phyloP scores from a whole-genome alignment of 1,140 invertebrate genomes.

The roundworm (Caenorhabditis elegans) region DNA sequence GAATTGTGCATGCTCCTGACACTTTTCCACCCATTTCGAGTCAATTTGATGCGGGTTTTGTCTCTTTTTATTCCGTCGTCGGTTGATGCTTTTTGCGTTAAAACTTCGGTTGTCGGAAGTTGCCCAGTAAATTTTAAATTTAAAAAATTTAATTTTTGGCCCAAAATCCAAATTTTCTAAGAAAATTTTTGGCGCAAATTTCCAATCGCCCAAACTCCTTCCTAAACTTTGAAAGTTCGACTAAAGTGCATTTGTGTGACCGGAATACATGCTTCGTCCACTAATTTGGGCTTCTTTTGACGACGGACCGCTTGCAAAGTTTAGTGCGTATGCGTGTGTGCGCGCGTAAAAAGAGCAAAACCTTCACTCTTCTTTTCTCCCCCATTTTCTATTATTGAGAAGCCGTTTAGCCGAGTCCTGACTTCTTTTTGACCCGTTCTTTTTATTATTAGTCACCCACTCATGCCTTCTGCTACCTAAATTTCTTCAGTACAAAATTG shows the following conservation, averaged over 20 bases:
- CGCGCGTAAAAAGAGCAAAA: conserved; percentile 8
- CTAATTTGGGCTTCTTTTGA: not conserved
- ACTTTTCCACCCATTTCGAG: not conserved
- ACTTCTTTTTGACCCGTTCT: not conserved
- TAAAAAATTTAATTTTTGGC: too few species aligned
- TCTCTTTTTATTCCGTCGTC: not conserved
- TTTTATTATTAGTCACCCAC: too few species aligned
- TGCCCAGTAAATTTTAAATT: too few species aligned
- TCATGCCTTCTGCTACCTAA: too few species aligned
- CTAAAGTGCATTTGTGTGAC: not conserved
- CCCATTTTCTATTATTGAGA: not conserved
- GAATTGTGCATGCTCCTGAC: not conserved
- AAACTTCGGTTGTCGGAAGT: too few species aligned
- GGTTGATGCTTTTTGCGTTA: too few species aligned
- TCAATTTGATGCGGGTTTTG: not conserved
- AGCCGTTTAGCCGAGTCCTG: conserved; percentile 18
- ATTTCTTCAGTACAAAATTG: too few species aligned
- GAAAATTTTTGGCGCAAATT: too few species aligned
- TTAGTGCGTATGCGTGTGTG: too few species aligned
- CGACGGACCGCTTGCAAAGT: not conserved
- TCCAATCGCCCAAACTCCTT: too few species aligned
- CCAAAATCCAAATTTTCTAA: too few species aligned
- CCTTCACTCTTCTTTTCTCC: not conserved
- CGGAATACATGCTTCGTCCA: conserved; percentile 9
- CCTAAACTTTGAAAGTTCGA: not conserved